Base-by-base conservation (phyloP, 2,113 vertebrate species). In the Ardeotis arabs region DNA sequence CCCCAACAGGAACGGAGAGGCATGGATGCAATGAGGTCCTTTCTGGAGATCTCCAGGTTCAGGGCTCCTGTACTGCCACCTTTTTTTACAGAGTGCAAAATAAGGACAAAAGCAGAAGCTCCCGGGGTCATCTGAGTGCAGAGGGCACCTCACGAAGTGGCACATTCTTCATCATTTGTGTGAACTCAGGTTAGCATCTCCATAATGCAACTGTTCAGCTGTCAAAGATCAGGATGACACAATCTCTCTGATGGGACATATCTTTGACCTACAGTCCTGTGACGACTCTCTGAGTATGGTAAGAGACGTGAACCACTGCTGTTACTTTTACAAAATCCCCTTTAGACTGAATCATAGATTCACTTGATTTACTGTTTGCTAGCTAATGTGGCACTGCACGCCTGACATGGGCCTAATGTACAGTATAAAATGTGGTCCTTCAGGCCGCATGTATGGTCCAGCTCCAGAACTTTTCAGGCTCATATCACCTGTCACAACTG, bases 1-100 rank as follows among this genome's bases (percentile, higher is more conserved):
- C 6, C 24, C 5, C 14, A 44, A 0, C 10, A 17, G 14, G 14
- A 75, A 28, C 10, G 21, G 18, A 68, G 17, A 6, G 2, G 3
- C 15, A 67, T 0, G 1, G 35, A 63, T 27, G 10, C 21, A 50
- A 17, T 10, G 10, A 33, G 3, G 12, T 62, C 4, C 25, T 17
- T 37, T 35, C 6, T 37, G 31, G 15, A 83, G 17, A 29, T 31
- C 9, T 86, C 37, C 41, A 90, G 14, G 20, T 50, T 33, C 3
- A 8, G 12, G 13, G 6, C 19, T 41, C 2, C 9, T 39, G 8
- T 10, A 24, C 7, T 45, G n/a, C 9, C 12, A 35, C 14, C 1
- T 24, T 24, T 50, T 59, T 69, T 66, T 18, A 53, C 15, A 41
- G 7, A 35, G 7, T 16, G 8, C 14, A 62, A 67, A 39, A 20